These are phyloP conservation scores for Tethya wilhelma DNA, from an alignment of 37 sponge, comb jelly and placozoan species.

Conservation along the genomic window DNA sequence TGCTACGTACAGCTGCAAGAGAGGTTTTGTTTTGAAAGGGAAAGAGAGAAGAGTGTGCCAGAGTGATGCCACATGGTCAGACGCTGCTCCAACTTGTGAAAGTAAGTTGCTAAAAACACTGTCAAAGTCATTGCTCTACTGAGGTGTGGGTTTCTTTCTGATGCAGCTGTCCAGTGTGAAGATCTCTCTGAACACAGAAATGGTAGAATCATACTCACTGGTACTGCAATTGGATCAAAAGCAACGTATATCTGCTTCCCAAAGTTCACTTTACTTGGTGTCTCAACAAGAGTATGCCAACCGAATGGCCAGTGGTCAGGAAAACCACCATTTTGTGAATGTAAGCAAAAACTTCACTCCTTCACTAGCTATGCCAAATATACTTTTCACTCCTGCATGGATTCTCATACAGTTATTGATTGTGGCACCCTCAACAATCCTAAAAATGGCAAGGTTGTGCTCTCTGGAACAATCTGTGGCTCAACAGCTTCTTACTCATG, in stretches of 20 bases:
- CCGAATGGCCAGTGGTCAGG: conserved; percentile 45
- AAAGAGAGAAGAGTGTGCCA: conserved; percentile 34
- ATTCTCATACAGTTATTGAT: conserved; percentile 1
- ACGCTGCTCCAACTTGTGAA: conserved; percentile 37
- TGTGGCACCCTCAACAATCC: conserved; percentile 37
- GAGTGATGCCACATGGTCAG: conserved; percentile 43
- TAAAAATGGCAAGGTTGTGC: conserved; percentile 36
- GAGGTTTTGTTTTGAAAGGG: conserved; percentile 47
- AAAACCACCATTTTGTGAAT: conserved; percentile 11
- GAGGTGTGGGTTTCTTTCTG: not conserved
- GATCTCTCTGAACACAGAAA: conserved; percentile 6
- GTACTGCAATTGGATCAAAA: conserved; percentile 28
- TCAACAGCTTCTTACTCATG: too few species aligned
- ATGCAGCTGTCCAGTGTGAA: conserved; percentile 35
- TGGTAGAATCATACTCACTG: conserved; percentile 33
- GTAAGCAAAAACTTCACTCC: too few species aligned
- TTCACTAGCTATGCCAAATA: too few species aligned
- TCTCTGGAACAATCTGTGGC: conserved; percentile 16
- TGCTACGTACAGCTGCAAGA: conserved; percentile 54
- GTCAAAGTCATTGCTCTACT: too few species aligned
- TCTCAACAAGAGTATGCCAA: conserved; percentile 28
- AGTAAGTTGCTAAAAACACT: conserved; percentile 20
- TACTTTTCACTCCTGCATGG: not conserved
- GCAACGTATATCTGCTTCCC: conserved; percentile 61
- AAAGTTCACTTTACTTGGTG: conserved; percentile 54